Evolutionary conservation across 1,140 invertebrate genomes (phyloP).

Genomic region (Ceratitis capitata): DNA sequence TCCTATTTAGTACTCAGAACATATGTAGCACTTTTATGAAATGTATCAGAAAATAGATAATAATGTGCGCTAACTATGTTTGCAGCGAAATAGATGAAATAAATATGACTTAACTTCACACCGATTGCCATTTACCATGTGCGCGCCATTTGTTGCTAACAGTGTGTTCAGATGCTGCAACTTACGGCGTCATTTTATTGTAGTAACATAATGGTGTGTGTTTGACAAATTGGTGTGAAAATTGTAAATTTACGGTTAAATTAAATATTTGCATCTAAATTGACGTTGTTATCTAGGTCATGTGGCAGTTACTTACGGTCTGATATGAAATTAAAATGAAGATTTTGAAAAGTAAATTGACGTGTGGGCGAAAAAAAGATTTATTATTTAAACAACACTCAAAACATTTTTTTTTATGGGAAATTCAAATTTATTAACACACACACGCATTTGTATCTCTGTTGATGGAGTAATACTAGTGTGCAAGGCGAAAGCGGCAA

Average conservation of each 20-base stretch:
- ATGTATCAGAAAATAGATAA: neutral
- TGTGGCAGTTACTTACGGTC: neutral
- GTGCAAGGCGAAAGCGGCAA: too few relatives aligned
- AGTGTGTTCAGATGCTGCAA: neutral
- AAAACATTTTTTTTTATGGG: too few relatives aligned
- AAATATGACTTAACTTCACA: too few relatives aligned
- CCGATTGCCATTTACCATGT: neutral
- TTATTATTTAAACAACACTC: too few relatives aligned
- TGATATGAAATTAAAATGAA: neutral
- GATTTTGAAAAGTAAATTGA: neutral
- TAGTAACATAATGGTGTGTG: neutral
- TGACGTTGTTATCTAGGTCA: slow-evolving; percentile 2
- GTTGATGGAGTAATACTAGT: too few relatives aligned
- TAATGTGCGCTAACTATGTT: too few relatives aligned
- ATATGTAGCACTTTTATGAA: neutral
- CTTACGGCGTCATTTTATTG: too few relatives aligned
- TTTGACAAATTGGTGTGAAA: neutral
- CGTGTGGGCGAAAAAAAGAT: too few relatives aligned
- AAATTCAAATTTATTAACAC: too few relatives aligned
- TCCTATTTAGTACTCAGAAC: neutral
- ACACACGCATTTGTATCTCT: too few relatives aligned
- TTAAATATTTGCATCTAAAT: neutral
- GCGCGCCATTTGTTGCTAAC: neutral
- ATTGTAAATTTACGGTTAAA: neutral
- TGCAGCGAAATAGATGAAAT: too few relatives aligned